Conservation (phyloP, 2,888 invertebrate genomes). For the Sphinx pinastri region DNA sequence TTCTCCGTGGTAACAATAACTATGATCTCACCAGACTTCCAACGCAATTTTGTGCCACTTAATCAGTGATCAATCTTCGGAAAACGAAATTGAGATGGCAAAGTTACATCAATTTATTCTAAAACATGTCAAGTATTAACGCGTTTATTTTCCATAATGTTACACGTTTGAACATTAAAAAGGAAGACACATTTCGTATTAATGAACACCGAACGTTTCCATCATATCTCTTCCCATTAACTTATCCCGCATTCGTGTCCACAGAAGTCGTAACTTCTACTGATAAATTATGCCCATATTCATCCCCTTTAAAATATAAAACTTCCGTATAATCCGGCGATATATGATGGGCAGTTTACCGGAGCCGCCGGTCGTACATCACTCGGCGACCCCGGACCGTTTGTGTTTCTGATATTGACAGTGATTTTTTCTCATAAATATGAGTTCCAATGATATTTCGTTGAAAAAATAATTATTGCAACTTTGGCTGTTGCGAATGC, state of each 20-base stretch:
- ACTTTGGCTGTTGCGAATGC: conserved; percentile 7
- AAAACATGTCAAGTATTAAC: too few species aligned
- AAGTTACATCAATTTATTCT: too few species aligned
- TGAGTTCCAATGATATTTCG: conserved; percentile 35
- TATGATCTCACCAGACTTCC: too few species aligned
- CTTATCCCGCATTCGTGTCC: neutral
- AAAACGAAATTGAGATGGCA: too few species aligned
- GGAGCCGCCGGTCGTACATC: conserved; percentile 40
- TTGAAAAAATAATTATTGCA: conserved; percentile 24
- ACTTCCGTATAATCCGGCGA: conserved; percentile 37
- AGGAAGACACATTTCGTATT: neutral
- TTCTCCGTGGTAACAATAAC: too few species aligned
- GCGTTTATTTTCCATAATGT: too few species aligned
- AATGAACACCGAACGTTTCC: neutral
- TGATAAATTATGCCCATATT: conserved; percentile 23
- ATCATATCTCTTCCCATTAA: conserved; percentile 13
- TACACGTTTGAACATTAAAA: neutral
- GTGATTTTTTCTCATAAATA: conserved; percentile 36
- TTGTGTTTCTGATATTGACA: conserved; percentile 47
- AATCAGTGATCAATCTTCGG: too few species aligned
- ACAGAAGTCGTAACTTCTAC: conserved; percentile 16
- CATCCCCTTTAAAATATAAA: conserved; percentile 19
- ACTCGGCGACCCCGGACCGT: conserved; percentile 40
- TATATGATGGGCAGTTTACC: conserved; percentile 44
- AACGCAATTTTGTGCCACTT: too few species aligned